Conservation (phyloP, 2,888 invertebrate species). For the Allygus modestus region DNA sequence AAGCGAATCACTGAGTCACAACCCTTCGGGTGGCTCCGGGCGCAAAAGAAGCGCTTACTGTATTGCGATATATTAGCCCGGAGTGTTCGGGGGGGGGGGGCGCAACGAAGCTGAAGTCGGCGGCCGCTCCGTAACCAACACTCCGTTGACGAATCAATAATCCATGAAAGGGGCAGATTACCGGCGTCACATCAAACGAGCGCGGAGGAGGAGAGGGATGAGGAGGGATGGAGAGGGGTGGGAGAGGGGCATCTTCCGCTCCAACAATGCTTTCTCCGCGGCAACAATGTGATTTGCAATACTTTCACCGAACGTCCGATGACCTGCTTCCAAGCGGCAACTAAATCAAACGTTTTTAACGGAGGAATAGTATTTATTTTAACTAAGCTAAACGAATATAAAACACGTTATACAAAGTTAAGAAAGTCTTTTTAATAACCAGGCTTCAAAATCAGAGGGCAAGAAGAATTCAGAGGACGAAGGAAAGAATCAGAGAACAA, state of each 20-base stretch:
- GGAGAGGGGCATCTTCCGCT: not conserved
- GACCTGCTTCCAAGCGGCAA: too few species aligned
- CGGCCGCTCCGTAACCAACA: constrained; percentile 12
- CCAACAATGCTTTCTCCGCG: constrained; percentile 24
- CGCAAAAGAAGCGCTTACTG: constrained; percentile 15
- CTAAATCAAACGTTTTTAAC: too few species aligned
- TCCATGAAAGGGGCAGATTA: constrained; percentile 50
- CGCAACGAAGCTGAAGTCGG: constrained; percentile 2
- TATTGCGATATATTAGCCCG: not conserved
- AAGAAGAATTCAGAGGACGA: too few species aligned
- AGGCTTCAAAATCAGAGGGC: too few species aligned
- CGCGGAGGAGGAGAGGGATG: not conserved
- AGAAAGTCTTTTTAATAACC: too few species aligned
- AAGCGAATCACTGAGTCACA: not conserved
- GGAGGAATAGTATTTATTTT: too few species aligned
- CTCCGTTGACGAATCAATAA: constrained; percentile 46
- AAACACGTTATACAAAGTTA: too few species aligned
- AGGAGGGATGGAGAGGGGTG: not conserved
- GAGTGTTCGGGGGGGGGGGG: not conserved
- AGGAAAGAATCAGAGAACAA: too few species aligned
- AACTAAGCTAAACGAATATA: too few species aligned
- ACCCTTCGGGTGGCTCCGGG: not conserved
- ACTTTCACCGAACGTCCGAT: not conserved
- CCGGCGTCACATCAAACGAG: not conserved
- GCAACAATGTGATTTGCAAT: not conserved